Percentiles rank a stretch among this genome's conserved stretches.
phyloP scores from a whole-genome alignment of 2,113 vertebrate species.

The Oncorhynchus keta region DNA sequence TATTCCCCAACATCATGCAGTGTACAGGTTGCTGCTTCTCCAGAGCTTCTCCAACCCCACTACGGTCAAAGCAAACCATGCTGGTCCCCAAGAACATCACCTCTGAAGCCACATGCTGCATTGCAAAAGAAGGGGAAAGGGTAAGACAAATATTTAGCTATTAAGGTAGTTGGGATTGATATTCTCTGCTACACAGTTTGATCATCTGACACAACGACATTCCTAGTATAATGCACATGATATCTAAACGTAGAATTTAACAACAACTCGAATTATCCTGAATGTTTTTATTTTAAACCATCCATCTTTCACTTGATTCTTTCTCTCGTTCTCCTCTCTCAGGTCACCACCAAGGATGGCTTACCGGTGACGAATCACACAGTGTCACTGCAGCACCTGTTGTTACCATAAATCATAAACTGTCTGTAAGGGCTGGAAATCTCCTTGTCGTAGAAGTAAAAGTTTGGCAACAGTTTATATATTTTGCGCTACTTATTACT shows the following conservation, averaged over 20 bases:
- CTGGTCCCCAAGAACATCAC: constrained; percentile 92
- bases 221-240: no score
- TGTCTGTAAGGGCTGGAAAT: constrained; percentile 1
- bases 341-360: constrained; percentile 73
- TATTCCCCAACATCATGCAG: constrained; percentile 85
- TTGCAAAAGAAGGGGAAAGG: constrained; percentile 83
- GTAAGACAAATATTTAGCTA: constrained; percentile 58
- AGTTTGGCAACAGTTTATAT: constrained; percentile 12
- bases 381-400: constrained; percentile 93
- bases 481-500: no score
- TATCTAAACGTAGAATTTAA: no score
- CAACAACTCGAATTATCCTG: no score
- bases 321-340: constrained; percentile 26
- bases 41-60: constrained; percentile 91
- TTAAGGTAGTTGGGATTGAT: no score
- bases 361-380: constrained; percentile 86
- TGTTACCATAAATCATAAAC: constrained; percentile 85
- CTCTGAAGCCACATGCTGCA: constrained; percentile 94
- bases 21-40: constrained; percentile 97
- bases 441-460: background rate
- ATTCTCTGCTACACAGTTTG: no score
- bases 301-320: background rate
- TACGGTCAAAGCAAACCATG: constrained; percentile 90
- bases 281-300: no score
- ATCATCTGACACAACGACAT: no score